phyloP scores from a whole-genome alignment of 2,797 vertebrate genomes.

The Vipera latastei region DNA sequence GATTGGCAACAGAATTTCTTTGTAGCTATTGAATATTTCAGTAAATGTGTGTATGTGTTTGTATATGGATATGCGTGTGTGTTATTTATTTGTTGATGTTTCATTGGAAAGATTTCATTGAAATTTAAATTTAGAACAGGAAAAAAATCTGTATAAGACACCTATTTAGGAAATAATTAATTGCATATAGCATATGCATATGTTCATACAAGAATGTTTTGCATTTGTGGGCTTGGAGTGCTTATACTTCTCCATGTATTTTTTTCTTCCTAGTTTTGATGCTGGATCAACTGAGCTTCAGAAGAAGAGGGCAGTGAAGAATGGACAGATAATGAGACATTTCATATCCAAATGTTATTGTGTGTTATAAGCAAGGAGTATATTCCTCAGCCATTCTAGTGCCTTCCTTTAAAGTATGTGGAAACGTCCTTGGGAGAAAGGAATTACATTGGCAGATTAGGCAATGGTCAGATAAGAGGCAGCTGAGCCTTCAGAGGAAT shows the following conservation, averaged over 20 bases:
- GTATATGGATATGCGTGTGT: background rate
- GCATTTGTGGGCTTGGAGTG: background rate
- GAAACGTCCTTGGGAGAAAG: background rate
- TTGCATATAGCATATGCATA: background rate
- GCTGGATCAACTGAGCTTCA: background rate
- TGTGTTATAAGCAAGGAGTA: conserved; percentile 43
- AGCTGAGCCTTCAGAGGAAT: background rate
- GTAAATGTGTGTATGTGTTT: background rate
- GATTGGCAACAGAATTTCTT: background rate
- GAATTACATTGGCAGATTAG: background rate
- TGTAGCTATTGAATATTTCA: background rate
- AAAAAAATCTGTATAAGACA: background rate
- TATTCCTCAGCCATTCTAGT: conserved; percentile 57
- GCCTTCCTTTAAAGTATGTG: background rate
- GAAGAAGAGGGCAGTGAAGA: background rate
- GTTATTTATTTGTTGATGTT: background rate
- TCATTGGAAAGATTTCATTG: background rate
- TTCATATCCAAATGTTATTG: background rate
- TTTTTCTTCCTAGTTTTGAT: background rate
- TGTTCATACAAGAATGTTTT: background rate
- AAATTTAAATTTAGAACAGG: background rate
- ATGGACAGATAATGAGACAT: background rate
- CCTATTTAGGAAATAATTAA: background rate
- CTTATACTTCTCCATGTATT: background rate
- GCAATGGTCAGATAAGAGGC: background rate